Percentiles rank a stretch among this genome's conserved stretches.
Evolutionary conservation across 2,797 vertebrate species (phyloP).

Genomic region (Bucorvus abyssinicus): DNA sequence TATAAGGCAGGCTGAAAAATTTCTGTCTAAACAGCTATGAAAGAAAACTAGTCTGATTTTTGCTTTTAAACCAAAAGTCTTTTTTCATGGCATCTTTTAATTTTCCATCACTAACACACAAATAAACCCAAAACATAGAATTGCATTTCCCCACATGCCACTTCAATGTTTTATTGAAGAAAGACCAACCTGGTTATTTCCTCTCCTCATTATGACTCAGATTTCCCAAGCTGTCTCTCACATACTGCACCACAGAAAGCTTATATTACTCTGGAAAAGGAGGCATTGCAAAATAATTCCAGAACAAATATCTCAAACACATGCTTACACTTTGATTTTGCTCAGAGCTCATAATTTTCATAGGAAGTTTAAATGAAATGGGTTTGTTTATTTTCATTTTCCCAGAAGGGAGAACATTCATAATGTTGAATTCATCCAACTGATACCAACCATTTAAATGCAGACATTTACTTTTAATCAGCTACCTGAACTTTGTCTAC

Average conservation of each 20-base stretch:
- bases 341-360: neutral
- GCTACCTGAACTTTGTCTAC: neutral
- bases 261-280: neutral
- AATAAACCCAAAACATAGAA: neutral
- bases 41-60: neutral
- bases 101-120: neutral
- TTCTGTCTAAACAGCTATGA: neutral
- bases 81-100: neutral
- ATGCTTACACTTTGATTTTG: neutral
- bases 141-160: fast-evolving
- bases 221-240: neutral
- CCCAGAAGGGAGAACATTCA: neutral
- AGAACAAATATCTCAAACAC: neutral
- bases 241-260: neutral
- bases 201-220: neutral
- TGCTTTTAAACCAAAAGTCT: neutral
- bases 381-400: neutral
- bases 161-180: neutral
- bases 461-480: neutral
- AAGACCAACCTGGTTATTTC: neutral
- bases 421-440: neutral
- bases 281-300: neutral
- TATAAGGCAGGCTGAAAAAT: neutral
- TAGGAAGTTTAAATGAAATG: neutral
- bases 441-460: neutral